Percentiles rank a stretch among this genome's conserved stretches.
Conservation (phyloP, 2,113 vertebrate species). For the Elachura formosa region DNA sequence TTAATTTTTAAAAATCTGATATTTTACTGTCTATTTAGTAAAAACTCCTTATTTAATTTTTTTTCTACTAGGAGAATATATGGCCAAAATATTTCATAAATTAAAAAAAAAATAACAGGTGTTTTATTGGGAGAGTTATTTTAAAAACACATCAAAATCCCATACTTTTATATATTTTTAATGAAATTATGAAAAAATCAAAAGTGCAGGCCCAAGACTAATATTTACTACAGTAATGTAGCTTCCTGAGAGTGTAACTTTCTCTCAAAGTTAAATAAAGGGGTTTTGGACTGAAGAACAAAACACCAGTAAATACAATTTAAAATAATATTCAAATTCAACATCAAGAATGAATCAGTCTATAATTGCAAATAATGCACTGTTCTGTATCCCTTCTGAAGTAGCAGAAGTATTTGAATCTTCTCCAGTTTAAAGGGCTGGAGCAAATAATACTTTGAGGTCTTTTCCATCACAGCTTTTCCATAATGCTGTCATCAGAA, state of each 20-base stretch:
- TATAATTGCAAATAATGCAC: not conserved
- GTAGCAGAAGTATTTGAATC: not conserved
- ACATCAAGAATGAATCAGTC: not conserved
- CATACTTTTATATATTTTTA: not conserved
- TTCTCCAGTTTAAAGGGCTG: not conserved
- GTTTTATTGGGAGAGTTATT: not conserved
- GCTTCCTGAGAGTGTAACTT: not conserved
- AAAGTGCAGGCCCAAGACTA: not conserved
- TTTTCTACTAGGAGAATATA: not conserved
- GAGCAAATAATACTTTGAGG: not conserved
- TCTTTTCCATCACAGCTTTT: not conserved
- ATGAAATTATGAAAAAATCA: not conserved
- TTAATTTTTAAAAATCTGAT: not conserved
- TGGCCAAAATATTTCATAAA: not conserved
- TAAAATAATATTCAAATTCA: not conserved
- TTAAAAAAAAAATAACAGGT: fast-evolving
- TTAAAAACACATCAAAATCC: not conserved
- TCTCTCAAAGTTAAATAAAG: not conserved
- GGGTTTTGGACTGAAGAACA: not conserved
- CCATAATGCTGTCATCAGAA: not conserved
- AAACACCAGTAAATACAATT: not conserved
- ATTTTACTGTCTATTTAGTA: not conserved
- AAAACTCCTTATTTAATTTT: not conserved
- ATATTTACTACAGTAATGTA: not conserved
- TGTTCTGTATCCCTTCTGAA: not conserved